Evolutionary conservation across 1,140 invertebrate genomes (phyloP), one percentile per base, ranked within the genome.

Genomic region (Apis cerana): DNA sequence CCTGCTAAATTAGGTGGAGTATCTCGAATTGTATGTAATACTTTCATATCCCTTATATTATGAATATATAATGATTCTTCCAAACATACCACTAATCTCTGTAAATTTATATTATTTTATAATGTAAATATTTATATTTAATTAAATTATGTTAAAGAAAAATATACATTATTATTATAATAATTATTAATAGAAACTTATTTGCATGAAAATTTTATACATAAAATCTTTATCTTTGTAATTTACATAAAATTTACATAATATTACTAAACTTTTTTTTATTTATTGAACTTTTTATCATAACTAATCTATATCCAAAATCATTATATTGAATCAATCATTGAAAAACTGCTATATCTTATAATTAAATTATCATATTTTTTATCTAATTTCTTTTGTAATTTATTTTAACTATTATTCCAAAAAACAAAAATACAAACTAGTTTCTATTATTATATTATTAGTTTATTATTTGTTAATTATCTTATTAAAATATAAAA

Each of bases 41-140:
- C 97, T 94, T 99, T 99, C 99, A 99, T 99, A 93, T 99, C 99
- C 69, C 97, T 96, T 87, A 99, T 99, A 95, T 99, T 99, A 95
- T 99, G 99, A 91, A 99, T 99, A 93, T 99, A 99, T 78, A 99
- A 95, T 77, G 97, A 98, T 93, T 99, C 99, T 94, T 99, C 99
- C 88, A 99, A 94, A 94, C 99, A 99, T 85, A 99, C 99, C 78
- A 99, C 97, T 91, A 99, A 95, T 91, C 99, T 96, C 97, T 98
- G 95, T 19, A 95, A 95, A 85, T 72, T 82, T 72, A 15, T 33
- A n/a, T 52, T 54, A 62, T 33, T 62, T 19, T 70, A 69, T 64
- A 56, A 62, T 52, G 69, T 54, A 62, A 54, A 17, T 50, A 54
- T 43, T 43, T 43, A 43, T 48, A 62, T 68, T 64, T 33, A 69